Base-by-base conservation (phyloP, 2,888 invertebrate genomes). In the Oligia latruncula region DNA sequence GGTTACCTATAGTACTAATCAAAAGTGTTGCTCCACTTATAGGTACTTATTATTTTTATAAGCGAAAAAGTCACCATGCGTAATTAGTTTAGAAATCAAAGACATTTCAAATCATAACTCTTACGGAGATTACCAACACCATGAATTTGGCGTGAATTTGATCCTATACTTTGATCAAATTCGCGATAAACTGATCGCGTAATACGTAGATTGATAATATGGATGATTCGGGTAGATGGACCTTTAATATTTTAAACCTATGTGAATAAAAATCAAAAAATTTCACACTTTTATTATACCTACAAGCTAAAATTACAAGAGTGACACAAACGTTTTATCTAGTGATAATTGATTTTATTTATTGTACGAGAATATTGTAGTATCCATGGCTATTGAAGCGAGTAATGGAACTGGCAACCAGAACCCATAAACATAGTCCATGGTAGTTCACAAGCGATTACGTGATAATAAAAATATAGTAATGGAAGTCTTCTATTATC, bases 401-500 rank as follows among this genome's bases (percentile, higher is more conserved):
- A n/a, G 35, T 82, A 72, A 82, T 73, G 40, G 35, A 46, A 40
- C 77, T 43, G 29, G 65, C 29, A 71, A 71, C 65, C 67, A 52
- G 55, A 62, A 73, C 20, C 52, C 58, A 85, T 85, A 81, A 81
- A 64, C 43, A 40, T 64, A 58, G 43, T 76, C 74, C 71, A 78
- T 77, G 67, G 40, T 49, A 35, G 62, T 71, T 64, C 40, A 82
- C 40, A 86, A 71, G 40, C 23, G 74, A 82, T 84, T 82, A 83
- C 13, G 40, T 55, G 11, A 82, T 74, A 77, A 65, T 84, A 82
- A 78, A 77, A 82, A 64, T 74, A 74, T 68, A 68, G 66, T 80
- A 78, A 82, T 78, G 52, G 52, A 74, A 74, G 46, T 71, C 64
- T 58, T 86, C 82, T 49, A 84, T 86, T 78, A 83, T 78, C 46